Conservation (phyloP, 2,888 invertebrate genomes). For the Teleiodes luculella region DNA sequence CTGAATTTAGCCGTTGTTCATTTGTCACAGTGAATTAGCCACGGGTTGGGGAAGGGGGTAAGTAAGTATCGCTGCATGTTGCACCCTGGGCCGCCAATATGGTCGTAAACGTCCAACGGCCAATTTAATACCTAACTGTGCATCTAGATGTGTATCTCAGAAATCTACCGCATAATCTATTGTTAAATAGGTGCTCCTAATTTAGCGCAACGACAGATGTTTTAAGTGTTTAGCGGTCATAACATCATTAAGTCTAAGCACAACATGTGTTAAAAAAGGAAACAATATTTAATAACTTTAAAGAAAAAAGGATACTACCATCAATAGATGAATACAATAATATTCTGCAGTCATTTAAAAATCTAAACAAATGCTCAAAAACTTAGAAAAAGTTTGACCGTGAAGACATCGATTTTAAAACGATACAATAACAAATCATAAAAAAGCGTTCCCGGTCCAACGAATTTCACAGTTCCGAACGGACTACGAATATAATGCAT, state of each 20-base stretch:
- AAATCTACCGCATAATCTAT: constrained; percentile 24
- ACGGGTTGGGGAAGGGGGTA: constrained; percentile 67
- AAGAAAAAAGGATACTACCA: too few species aligned
- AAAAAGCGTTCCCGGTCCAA: constrained; percentile 34
- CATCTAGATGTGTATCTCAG: constrained; percentile 59
- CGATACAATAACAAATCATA: constrained; percentile 42
- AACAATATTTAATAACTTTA: neutral
- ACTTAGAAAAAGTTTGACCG: constrained; percentile 39
- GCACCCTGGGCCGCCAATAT: constrained; percentile 74
- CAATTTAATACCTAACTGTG: constrained; percentile 71
- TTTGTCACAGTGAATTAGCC: constrained; percentile 78
- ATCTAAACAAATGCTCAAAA: constrained; percentile 43
- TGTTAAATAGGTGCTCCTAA: constrained; percentile 3
- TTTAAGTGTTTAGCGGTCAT: neutral
- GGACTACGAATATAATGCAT: neutral
- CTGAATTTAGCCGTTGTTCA: constrained; percentile 74
- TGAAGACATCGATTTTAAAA: constrained; percentile 31
- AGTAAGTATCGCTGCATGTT: constrained; percentile 75
- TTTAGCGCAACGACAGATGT: constrained; percentile 2
- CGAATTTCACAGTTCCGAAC: neutral
- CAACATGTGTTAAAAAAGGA: constrained; percentile 8
- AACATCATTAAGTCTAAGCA: neutral
- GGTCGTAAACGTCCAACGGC: constrained; percentile 67
- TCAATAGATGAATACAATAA: constrained; percentile 21
- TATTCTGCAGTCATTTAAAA: constrained; percentile 29